A percentile compares a stretch with the other conserved stretches of the same genome.
These are phyloP conservation scores for Lydus trimaculatus DNA, from an alignment of 2,888 invertebrate genomes.

Conservation along the genomic window DNA sequence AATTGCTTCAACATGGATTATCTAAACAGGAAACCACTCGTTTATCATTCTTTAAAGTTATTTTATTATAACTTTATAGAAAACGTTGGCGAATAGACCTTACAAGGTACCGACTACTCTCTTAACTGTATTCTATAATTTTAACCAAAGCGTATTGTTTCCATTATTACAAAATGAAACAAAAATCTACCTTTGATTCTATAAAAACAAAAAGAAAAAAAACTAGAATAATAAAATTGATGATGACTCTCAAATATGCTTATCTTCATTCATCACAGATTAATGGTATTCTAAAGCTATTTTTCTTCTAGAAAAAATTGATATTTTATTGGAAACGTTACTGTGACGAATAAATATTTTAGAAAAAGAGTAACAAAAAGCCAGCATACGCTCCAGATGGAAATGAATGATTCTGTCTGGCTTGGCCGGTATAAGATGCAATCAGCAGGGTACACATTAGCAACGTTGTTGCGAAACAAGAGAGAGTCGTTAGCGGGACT, in stretches of 20 bases:
- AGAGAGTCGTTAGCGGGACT: conserved; percentile 32
- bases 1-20: conserved; percentile 31
- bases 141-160: conserved; percentile 15
- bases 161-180: background rate
- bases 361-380: conserved; percentile 4
- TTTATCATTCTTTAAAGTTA: conserved; percentile 38
- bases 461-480: conserved; percentile 32
- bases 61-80: conserved; percentile 40
- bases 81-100: conserved; percentile 37
- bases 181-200: background rate
- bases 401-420: conserved; percentile 28
- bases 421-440: conserved; percentile 27
- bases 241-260: background rate
- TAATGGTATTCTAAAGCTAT: too few species aligned
- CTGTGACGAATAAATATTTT: background rate
- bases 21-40: conserved; percentile 40
- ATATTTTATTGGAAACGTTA: background rate
- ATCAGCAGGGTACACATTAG: conserved; percentile 34
- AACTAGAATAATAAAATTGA: too few species aligned
- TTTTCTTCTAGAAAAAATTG: background rate
- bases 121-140: conserved; percentile 35
- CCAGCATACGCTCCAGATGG: conserved; percentile 29
- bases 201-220: too few species aligned
- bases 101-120: conserved; percentile 34
- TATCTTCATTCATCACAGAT: background rate